A percentile compares a stretch with the other conserved stretches of the same genome.
These are phyloP conservation scores for Ganaspis brasiliensis DNA, from an alignment of 2,888 invertebrate genomes.

Conservation along the genomic window DNA sequence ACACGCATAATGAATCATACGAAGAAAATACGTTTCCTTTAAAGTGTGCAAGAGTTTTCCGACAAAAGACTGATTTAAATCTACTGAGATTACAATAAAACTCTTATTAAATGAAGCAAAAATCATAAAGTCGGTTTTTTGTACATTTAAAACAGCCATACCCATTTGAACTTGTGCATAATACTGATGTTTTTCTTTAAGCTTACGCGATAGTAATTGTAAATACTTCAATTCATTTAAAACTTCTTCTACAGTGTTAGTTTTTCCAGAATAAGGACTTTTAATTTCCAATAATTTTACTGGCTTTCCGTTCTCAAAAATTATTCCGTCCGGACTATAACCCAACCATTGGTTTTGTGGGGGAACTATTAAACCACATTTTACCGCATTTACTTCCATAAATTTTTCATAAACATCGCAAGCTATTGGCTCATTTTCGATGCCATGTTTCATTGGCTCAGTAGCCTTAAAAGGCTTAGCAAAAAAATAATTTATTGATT, in stretches of 20 bases:
- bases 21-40: not conserved
- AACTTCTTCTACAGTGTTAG: not conserved
- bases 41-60: not conserved
- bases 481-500: not conserved
- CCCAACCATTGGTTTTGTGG: not conserved
- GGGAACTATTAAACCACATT: not conserved
- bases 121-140: slow-evolving; percentile 31
- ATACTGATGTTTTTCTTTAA: slow-evolving; percentile 48
- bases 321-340: not conserved
- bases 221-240: not conserved
- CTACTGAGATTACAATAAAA: not conserved
- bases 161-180: slow-evolving; percentile 48
- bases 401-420: not conserved
- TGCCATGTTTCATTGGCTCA: not conserved
- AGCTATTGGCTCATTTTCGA: not conserved
- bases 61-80: not conserved
- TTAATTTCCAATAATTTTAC: not conserved
- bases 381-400: not conserved
- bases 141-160: slow-evolving; percentile 45
- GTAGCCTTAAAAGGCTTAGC: not conserved
- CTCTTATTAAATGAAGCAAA: not conserved
- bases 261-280: not conserved
- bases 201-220: not conserved
- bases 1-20: not conserved
- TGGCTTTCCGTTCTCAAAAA: not conserved